Evolutionary conservation across 2,113 vertebrate genomes (phyloP).

Genomic region (Periophthalmodon schlosseri): DNA sequence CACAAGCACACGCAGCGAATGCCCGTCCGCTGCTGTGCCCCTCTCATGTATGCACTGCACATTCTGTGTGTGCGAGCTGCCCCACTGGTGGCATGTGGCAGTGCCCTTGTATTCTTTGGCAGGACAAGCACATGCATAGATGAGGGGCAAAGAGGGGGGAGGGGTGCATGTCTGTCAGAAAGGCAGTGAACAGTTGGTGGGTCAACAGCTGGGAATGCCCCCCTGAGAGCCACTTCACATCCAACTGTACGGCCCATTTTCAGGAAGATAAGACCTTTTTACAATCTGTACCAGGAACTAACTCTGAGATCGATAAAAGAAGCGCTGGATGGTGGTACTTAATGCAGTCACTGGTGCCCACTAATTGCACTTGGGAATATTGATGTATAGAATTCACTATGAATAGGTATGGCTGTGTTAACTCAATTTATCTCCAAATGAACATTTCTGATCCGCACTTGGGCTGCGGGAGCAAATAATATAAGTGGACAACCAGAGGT

Average conservation of each 20-base stretch:
- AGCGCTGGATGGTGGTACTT: background rate
- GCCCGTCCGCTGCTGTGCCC: background rate
- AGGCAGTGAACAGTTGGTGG: conserved; percentile 5
- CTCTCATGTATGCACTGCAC: conserved; percentile 15
- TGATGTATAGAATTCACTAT: background rate
- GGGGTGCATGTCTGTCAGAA: background rate
- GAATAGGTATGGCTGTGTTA: background rate
- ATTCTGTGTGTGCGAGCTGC: conserved; percentile 40
- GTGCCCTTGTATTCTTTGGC: conserved; percentile 86
- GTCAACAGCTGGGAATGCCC: conserved; percentile 14
- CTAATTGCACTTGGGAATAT: conserved; percentile 6
- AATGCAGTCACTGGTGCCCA: conserved; percentile 12
- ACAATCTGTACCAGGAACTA: conserved; percentile 11
- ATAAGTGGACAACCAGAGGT: background rate
- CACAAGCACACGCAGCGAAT: conserved; percentile 5
- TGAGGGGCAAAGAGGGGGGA: conserved; percentile 3
- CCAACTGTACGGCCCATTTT: background rate
- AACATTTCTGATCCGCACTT: background rate
- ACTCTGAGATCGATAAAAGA: background rate
- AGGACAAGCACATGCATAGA: conserved; percentile 58
- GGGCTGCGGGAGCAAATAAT: background rate
- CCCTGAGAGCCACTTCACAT: conserved; percentile 12
- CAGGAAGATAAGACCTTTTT: conserved; percentile 8
- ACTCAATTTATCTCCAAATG: background rate
- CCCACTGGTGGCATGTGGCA: conserved; percentile 83